Evolutionary conservation across 2,113 vertebrate genomes (phyloP), one percentile per base, ranked within the genome.

Genomic region (Phocoena sinus): DNA sequence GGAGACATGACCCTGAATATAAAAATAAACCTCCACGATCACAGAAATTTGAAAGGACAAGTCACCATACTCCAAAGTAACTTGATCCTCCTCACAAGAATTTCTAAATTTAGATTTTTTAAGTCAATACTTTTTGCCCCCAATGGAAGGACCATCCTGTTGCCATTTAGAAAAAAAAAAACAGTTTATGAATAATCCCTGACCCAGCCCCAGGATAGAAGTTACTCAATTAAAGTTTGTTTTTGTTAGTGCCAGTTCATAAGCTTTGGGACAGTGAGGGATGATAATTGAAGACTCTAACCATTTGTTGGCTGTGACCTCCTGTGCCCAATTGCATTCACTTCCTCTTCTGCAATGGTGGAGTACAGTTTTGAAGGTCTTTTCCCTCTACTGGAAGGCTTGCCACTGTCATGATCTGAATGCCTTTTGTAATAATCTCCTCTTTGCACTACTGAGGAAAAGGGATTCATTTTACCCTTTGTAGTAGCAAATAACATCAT

Each of bases 261-360:
- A 62, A 97, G 89, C 41, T 56, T 28, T 0, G 3, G 73, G 56
- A 26, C 1, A 18, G 95, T 97, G 97, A 97, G 98, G 98, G 97
- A 98, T 91, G 97, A 98, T 95, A 96, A 94, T 41, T 4, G 70
- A 94, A 98, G 98, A 96, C 97, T 98, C 98, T 97, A 95, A 99
- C 99, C 99, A 93, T 98, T 95, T 95, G 97, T 81, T 62, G 99
- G 98, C 97, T 99, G 98, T 96, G 99, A 99, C 98, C 98, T 99
- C 98, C 99, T 97, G 98, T 98, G 98, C 97, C 98, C 99, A 91
- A 97, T 96, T 84, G 98, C 98, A 56, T 98, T 98, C 79, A 97
- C 97, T 88, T 97, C 98, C 60, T 98, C 98, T 90, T 98, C 98
- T 12, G 98, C 98, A 97, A 98, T 98, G 95, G 98, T 95, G 21